Percentiles rank a stretch among this genome's conserved stretches.
Evolutionary conservation across 2,888 invertebrate genomes (phyloP).

Genomic region (Nebria brevicollis): DNA sequence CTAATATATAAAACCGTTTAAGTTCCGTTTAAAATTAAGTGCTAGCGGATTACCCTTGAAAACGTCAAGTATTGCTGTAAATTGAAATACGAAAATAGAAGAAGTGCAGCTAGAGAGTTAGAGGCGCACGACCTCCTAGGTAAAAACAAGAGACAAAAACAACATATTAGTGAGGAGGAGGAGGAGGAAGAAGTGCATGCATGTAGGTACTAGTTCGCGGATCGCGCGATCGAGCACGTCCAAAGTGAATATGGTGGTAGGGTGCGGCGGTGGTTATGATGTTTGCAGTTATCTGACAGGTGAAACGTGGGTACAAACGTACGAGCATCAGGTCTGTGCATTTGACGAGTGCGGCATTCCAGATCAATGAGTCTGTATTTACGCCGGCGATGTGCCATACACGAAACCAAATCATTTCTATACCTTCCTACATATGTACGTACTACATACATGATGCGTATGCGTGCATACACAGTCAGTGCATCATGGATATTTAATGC

Average conservation of each 20-base stretch:
- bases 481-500: slow-evolving; percentile 42
- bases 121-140: too few species aligned
- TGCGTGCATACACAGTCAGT: slow-evolving; percentile 2
- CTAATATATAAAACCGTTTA: too few species aligned
- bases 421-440: not conserved
- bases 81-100: too few species aligned
- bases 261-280: slow-evolving; percentile 36
- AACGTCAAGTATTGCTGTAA: too few species aligned
- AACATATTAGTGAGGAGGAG: not conserved
- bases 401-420: not conserved
- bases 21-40: too few species aligned
- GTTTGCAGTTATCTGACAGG: slow-evolving; percentile 47
- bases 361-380: slow-evolving; percentile 10
- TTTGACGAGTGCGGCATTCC: slow-evolving; percentile 40
- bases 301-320: slow-evolving; percentile 28
- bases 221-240: slow-evolving; percentile 24
- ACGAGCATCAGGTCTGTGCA: slow-evolving; percentile 22
- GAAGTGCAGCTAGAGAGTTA: too few species aligned
- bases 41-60: too few species aligned
- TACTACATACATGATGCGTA: not conserved
- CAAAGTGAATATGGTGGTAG: slow-evolving; percentile 20
- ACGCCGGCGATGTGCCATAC: not conserved
- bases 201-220: slow-evolving; percentile 8
- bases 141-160: not conserved
- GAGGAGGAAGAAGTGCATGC: too few species aligned